Percentiles rank a stretch among this genome's conserved stretches.
Evolutionary conservation across 2,888 invertebrate genomes (phyloP).

Genomic region (Drosophila limbata): DNA sequence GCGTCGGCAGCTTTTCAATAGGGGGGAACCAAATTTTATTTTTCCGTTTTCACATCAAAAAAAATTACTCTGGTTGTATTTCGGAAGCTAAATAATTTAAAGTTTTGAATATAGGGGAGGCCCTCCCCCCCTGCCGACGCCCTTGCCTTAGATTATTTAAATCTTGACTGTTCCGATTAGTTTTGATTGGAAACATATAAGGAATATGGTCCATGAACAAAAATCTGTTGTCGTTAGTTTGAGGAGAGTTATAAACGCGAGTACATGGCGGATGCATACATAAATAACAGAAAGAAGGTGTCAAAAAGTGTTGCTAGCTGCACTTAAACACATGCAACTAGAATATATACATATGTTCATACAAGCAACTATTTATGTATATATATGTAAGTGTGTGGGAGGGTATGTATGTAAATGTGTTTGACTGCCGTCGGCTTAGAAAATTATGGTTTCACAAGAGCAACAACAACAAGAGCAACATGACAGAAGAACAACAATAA

Average conservation of each 20-base stretch:
- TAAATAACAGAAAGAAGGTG: constrained; percentile 23
- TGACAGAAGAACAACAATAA: constrained; percentile 7
- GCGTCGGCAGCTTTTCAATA: too few species aligned
- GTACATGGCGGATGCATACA: constrained; percentile 1
- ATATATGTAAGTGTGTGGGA: not conserved
- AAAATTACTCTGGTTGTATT: too few species aligned
- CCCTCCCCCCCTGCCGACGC: too few species aligned
- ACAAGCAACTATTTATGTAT: not conserved
- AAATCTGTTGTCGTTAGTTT: not conserved
- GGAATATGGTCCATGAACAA: too few species aligned
- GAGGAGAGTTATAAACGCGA: constrained; percentile 2
- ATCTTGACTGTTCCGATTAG: too few species aligned
- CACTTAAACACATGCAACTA: not conserved
- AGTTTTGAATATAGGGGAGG: too few species aligned
- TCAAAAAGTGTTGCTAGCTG: constrained; percentile 33
- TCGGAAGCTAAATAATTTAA: too few species aligned
- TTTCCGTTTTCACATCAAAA: too few species aligned
- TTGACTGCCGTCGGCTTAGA: constrained; percentile 44
- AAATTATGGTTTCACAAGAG: constrained; percentile 75
- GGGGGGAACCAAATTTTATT: too few species aligned
- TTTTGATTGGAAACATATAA: not conserved
- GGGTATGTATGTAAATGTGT: constrained; percentile 25
- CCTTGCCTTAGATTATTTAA: too few species aligned
- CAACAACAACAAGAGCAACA: constrained; percentile 36
- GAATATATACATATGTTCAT: not conserved